phyloP scores from a whole-genome alignment of 2,888 invertebrate species.

The Brachyptera putata region DNA sequence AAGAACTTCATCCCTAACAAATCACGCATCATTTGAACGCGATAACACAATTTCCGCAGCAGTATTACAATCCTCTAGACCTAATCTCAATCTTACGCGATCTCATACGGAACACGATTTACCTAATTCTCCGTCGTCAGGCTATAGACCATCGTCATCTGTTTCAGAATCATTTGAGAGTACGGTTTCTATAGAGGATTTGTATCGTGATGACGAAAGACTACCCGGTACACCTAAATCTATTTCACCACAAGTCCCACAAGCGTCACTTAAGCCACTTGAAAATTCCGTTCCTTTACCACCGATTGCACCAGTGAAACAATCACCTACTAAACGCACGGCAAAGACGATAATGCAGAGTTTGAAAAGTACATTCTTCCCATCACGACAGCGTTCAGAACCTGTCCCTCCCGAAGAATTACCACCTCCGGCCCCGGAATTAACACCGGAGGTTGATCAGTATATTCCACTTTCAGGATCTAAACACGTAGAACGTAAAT shows the following conservation, averaged over 20 bases:
- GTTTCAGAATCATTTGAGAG: constrained; percentile 23
- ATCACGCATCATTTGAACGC: not conserved
- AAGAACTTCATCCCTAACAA: not conserved
- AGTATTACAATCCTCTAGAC: not conserved
- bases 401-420: not conserved
- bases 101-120: not conserved
- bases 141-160: constrained; percentile 11
- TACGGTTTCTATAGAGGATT: constrained; percentile 6
- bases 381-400: not conserved
- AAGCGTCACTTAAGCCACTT: not conserved
- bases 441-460: not conserved
- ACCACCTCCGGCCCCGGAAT: not conserved
- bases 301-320: not conserved
- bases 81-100: not conserved
- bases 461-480: not conserved
- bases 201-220: constrained; percentile 6
- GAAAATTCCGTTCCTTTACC: not conserved
- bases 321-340: constrained; percentile 5
- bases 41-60: not conserved
- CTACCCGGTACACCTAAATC: constrained; percentile 2
- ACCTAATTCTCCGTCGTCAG: not conserved
- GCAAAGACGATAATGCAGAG: constrained; percentile 6
- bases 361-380: constrained; percentile 3
- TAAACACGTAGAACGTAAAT: not conserved
- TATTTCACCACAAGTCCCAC: not conserved